These are phyloP conservation scores for Drosophila monieri DNA, from an alignment of 2,888 invertebrate genomes.

Conservation along the genomic window DNA sequence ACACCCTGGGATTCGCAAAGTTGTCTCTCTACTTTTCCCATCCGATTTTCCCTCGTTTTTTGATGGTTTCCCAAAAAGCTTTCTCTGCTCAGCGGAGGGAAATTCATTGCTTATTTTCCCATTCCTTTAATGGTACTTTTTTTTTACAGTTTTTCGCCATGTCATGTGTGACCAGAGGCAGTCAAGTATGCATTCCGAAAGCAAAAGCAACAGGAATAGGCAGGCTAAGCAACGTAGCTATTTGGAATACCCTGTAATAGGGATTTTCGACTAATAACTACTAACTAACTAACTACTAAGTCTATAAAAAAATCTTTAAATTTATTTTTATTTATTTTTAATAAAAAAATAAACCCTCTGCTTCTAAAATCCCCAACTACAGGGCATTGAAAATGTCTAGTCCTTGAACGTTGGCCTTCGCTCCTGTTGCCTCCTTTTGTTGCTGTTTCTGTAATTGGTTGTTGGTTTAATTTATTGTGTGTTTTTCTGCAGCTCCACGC, in stretches of 20 bases:
- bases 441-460: slow-evolving; percentile 65
- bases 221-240: slow-evolving; percentile 8
- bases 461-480: slow-evolving; percentile 71
- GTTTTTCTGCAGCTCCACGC: slow-evolving; percentile 47
- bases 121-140: not conserved
- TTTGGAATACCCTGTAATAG: not conserved
- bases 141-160: slow-evolving; percentile 20
- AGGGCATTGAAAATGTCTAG: slow-evolving; percentile 3
- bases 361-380: not conserved
- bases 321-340: too few relatives aligned
- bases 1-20: slow-evolving; percentile 9
- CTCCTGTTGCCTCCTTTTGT: slow-evolving; percentile 14
- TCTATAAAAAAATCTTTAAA: too few relatives aligned
- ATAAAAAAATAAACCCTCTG: not conserved
- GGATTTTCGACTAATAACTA: not conserved
- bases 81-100: slow-evolving; percentile 3
- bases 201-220: slow-evolving; percentile 4
- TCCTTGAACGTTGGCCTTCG: not conserved
- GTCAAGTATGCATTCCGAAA: not conserved
- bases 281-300: too few relatives aligned
- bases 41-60: slow-evolving; percentile 3
- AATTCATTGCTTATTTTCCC: slow-evolving; percentile 23
- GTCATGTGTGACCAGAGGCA: slow-evolving; percentile 28
- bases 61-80: not conserved
- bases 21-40: not conserved